Evolutionary conservation across 2,113 vertebrate genomes (phyloP), one percentile per base, ranked within the genome.

Genomic region (Petromus typicus): DNA sequence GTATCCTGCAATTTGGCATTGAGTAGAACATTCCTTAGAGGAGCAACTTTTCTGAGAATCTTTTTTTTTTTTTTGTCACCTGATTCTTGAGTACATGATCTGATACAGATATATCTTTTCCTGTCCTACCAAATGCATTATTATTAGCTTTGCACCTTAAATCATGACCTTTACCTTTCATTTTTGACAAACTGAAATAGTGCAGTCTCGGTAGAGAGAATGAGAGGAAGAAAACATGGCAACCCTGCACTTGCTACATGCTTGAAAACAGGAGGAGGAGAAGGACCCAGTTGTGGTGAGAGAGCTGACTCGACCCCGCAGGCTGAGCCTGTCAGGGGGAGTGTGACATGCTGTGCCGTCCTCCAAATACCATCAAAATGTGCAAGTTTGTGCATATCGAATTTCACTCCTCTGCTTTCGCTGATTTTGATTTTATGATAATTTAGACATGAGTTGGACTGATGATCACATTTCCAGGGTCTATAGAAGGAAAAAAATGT

Each of bases 111-210:
- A 43, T n/a, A 23, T 57, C 3, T 95, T 90, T 37, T 90, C 32
- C 91, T 94, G 13, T 84, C 61, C 92, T 43, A 69, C n/a, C 90
- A 94, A 89, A 93, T 54, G 43, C 5, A 12, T 82, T 56, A 25
- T 81, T 40, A 16, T 89, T 34, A 56, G 48, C 11, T 45, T 10
- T 4, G 40, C 37, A n/a, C 7, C 89, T 37, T 69, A 86, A 95
- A 48, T 91, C 40, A 37, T 20, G n/a, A 43, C 48, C 43, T 89
- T 73, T 90, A 80, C 54, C 54, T 27, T 37, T 37, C 66, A 5
- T 79, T 84, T 95, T n/a, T 73, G n/a, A 87, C 57, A 64, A n/a
- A 89, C 81, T 30, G 32, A 71, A 84, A 78, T 54, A 48, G n/a
- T 22, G 57, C 67, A 63, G n/a, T 37, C 54, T 95, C 67, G 69